Evolutionary conservation across 2,797 vertebrate genomes (phyloP), one percentile per base, ranked within the genome.

Genomic region (Semaprochilodus insignis): DNA sequence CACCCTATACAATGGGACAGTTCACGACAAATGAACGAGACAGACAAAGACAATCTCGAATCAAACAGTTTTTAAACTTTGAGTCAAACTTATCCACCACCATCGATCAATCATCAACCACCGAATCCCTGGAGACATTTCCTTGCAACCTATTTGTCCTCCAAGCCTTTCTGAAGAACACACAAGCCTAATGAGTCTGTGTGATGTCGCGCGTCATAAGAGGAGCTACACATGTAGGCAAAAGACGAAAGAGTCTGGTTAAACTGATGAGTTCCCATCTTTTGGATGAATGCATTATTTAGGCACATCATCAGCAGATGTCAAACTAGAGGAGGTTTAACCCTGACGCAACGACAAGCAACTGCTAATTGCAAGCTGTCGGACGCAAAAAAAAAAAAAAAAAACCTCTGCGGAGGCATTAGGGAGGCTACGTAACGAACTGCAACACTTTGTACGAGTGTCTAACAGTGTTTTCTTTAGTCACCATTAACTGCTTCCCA

Each of bases 331-430:
- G 73, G 82, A 81, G 87, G 85, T 83, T 81, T 82, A 81, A 78
- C 81, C 86, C 85, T 90, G 89, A 90, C 81, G 89, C 89, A 90
- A 90, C 79, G 75, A 83, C 80, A 77, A 78, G 87, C 81, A 90
- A 90, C 81, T 81, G 76, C 82, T 86, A 89, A 85, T 87, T 87
- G 78, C 66, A 85, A 81, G 78, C 71, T 78, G 66, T 85, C 81
- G 72, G 73, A 75, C 79, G 44, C 51, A 34, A 74, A 71, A 83
- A 73, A 73, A 65, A 54, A 63, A 59, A 48, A 63, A 72, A 80
- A 31, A 31, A 76, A 70, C 66, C 63, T 78, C 76, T 31, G 71
- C 65, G 72, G 75, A 63, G 23, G 23, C 44, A 65, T 74, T 83
- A 77, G 60, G 14, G 54, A 77, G 69, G 67, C 78, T 62, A 31